These are phyloP conservation scores for Dryobota labecula DNA, from an alignment of 2,888 invertebrate genomes.

Conservation along the genomic window DNA sequence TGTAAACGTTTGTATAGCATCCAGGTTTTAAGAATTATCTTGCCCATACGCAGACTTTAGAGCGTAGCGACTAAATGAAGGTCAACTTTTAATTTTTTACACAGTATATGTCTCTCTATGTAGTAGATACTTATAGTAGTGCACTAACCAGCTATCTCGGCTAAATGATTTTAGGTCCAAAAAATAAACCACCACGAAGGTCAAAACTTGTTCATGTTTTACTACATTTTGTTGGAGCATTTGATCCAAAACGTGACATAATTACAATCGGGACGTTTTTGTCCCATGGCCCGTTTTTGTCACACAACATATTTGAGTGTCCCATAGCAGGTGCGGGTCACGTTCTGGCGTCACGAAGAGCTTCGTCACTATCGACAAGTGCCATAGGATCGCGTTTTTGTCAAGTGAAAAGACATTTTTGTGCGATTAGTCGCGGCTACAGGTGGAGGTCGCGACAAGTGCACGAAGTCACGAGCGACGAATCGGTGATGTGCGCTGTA, in stretches of 20 bases:
- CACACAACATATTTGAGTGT: constrained; percentile 72
- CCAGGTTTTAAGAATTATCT: not conserved
- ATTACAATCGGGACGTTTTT: constrained; percentile 63
- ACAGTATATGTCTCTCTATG: not conserved
- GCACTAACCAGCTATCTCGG: not conserved
- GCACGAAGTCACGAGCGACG: constrained; percentile 73
- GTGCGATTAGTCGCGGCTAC: constrained; percentile 81
- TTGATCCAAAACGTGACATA: constrained; percentile 69
- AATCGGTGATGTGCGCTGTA: constrained; percentile 56
- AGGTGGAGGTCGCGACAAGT: constrained; percentile 84
- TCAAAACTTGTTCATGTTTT: constrained; percentile 46
- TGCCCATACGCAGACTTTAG: not conserved
- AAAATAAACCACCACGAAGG: constrained; percentile 48
- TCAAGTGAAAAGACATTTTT: constrained; percentile 74
- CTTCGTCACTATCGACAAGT: constrained; percentile 72
- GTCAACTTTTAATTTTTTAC: not conserved
- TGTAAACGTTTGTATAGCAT: not conserved
- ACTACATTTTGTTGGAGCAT: constrained; percentile 39
- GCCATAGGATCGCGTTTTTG: constrained; percentile 70
- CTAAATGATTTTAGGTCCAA: constrained; percentile 9
- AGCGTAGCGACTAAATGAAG: constrained; percentile 1
- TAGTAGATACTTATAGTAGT: not conserved
- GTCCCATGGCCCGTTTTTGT: constrained; percentile 66
- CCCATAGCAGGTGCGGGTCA: constrained; percentile 77
- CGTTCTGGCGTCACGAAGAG: constrained; percentile 69